Conservation (phyloP, 1,140 invertebrate species). For the Stratiolaelaps scimitus region DNA sequence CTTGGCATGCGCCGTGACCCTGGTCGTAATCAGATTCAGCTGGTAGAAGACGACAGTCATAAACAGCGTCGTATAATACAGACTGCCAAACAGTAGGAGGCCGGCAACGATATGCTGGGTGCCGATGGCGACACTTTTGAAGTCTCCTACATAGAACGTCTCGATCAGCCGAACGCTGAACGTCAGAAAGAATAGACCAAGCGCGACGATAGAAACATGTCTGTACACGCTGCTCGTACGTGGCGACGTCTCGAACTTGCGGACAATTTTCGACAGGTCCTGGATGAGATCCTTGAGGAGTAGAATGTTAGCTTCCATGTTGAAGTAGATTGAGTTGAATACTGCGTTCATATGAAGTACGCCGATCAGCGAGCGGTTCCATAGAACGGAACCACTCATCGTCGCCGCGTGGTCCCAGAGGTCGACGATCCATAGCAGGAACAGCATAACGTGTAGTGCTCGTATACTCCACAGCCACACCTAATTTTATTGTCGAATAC, state of each 20-base stretch:
- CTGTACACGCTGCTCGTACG: not conserved
- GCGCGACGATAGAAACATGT: slow-evolving; percentile 11
- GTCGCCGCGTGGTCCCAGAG: slow-evolving; percentile 8
- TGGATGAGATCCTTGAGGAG: not conserved
- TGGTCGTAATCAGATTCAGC: slow-evolving; percentile 9
- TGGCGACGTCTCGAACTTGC: slow-evolving; percentile 15
- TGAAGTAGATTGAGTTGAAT: slow-evolving; percentile 23
- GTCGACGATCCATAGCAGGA: slow-evolving; percentile 10
- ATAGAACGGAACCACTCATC: slow-evolving; percentile 22
- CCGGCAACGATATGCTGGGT: slow-evolving; percentile 11
- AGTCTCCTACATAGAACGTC: slow-evolving; percentile 13
- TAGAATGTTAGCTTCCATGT: slow-evolving; percentile 2
- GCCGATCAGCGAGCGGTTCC: slow-evolving; percentile 12
- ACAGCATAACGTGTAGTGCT: slow-evolving; percentile 1
- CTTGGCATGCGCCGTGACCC: not conserved
- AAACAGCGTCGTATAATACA: slow-evolving; percentile 10
- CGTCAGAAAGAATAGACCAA: slow-evolving; percentile 7
- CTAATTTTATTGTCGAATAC: too few relatives aligned
- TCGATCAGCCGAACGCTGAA: slow-evolving; percentile 13
- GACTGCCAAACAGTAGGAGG: not conserved
- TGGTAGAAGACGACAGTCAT: slow-evolving; percentile 15
- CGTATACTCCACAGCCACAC: slow-evolving; percentile 22
- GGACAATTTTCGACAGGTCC: slow-evolving; percentile 19
- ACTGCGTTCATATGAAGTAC: slow-evolving; percentile 6
- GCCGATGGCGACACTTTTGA: slow-evolving; percentile 15